Percentiles rank a stretch among this genome's conserved stretches.
Evolutionary conservation across 2,888 invertebrate genomes (phyloP).

Genomic region (Chrysolina oricalcia): DNA sequence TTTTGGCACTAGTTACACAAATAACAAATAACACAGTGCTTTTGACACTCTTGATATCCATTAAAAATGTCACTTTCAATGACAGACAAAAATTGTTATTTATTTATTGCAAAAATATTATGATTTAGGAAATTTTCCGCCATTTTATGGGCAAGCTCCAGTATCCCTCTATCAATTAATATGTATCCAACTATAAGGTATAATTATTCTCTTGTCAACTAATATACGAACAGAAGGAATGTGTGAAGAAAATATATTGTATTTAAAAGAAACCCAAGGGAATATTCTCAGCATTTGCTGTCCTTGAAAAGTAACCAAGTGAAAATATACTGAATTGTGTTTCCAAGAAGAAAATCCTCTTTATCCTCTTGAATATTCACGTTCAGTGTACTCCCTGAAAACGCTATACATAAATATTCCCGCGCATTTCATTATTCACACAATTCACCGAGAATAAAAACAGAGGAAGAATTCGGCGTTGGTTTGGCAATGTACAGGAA

Average conservation of each 20-base stretch:
- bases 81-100: too few species aligned
- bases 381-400: background rate
- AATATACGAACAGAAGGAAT: too few species aligned
- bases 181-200: too few species aligned
- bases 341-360: background rate
- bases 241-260: background rate
- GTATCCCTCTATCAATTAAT: too few species aligned
- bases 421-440: constrained; percentile 4
- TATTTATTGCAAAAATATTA: too few species aligned
- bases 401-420: constrained; percentile 19
- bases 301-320: background rate
- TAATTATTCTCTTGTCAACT: too few species aligned
- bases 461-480: background rate
- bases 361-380: constrained; percentile 21
- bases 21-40: too few species aligned
- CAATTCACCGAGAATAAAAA: constrained; percentile 18
- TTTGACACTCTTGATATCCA: too few species aligned
- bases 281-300: background rate
- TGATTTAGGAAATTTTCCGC: too few species aligned
- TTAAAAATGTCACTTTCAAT: too few species aligned
- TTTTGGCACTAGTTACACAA: too few species aligned
- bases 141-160: too few species aligned
- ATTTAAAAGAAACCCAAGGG: background rate
- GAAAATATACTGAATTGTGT: constrained; percentile 11
- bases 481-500: constrained; percentile 10